phyloP scores from a whole-genome alignment of 2,888 invertebrate genomes.

The Ennomos fuscantarius region DNA sequence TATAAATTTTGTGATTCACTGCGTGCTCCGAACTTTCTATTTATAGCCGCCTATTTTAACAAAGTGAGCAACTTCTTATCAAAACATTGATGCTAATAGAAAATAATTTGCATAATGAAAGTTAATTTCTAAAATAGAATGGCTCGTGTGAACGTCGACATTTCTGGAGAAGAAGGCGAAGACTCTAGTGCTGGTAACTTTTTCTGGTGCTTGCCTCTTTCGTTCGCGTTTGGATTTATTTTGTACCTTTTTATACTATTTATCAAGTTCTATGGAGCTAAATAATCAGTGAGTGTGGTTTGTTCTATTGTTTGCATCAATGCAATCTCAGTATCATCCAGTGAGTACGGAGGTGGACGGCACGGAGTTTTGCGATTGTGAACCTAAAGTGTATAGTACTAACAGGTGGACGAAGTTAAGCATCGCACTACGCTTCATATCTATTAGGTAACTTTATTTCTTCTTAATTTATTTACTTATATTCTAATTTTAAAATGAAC shows the following conservation, averaged over 20 bases:
- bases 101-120: background rate
- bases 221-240: conserved; percentile 26
- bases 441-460: conserved; percentile 21
- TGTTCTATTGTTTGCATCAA: background rate
- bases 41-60: too few relatives aligned
- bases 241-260: conserved; percentile 19
- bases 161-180: conserved; percentile 20
- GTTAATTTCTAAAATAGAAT: conserved; percentile 5
- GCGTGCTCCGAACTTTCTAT: too few relatives aligned
- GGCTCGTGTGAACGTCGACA: conserved; percentile 21
- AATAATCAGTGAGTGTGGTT: background rate
- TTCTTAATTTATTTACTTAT: too few relatives aligned
- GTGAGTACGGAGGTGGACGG: conserved; percentile 15
- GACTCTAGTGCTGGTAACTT: conserved; percentile 19
- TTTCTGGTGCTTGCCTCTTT: conserved; percentile 20
- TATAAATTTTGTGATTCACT: background rate
- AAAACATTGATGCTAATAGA: too few relatives aligned
- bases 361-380: background rate
- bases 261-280: conserved; percentile 14
- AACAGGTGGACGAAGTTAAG: conserved; percentile 26
- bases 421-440: conserved; percentile 25
- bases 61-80: too few relatives aligned
- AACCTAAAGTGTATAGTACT: conserved; percentile 7
- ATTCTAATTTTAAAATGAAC: too few relatives aligned
- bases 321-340: conserved; percentile 26